phyloP scores from a whole-genome alignment of 2,888 invertebrate species.

The Perizoma flavofasciatum region DNA sequence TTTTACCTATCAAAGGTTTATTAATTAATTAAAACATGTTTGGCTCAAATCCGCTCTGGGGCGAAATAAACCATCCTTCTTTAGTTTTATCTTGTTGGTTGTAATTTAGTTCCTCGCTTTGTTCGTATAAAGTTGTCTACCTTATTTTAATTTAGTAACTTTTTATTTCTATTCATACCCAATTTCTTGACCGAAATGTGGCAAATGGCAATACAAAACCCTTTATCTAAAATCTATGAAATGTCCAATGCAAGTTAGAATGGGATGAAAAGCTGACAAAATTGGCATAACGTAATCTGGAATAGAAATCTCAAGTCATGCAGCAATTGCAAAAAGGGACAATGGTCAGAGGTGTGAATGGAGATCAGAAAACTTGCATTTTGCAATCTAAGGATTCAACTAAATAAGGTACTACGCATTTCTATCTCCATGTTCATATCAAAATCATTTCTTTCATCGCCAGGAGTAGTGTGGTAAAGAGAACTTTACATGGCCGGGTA shows the following conservation, averaged over 20 bases:
- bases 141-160: not conserved
- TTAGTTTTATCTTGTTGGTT: too few species aligned
- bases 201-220: conserved; percentile 30
- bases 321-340: conserved; percentile 38
- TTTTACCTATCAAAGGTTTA: too few species aligned
- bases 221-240: conserved; percentile 35
- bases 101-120: too few species aligned
- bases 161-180: conserved; percentile 1
- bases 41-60: too few species aligned
- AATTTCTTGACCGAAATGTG: conserved; percentile 27
- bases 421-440: too few species aligned
- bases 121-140: too few species aligned
- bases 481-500: too few species aligned
- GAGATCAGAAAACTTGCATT: conserved; percentile 31
- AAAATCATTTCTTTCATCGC: too few species aligned
- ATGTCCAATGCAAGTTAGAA: conserved; percentile 23
- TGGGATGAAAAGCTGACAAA: conserved; percentile 33
- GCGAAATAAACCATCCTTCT: too few species aligned
- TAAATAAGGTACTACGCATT: not conserved
- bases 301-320: conserved; percentile 47
- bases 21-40: too few species aligned
- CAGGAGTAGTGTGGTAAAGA: too few species aligned
- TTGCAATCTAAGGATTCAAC: not conserved
- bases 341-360: conserved; percentile 49
- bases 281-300: conserved; percentile 37